These are phyloP conservation scores for Phoenoteleia sp. DNA, from an alignment of 2,888 invertebrate species.

Conservation along the genomic window DNA sequence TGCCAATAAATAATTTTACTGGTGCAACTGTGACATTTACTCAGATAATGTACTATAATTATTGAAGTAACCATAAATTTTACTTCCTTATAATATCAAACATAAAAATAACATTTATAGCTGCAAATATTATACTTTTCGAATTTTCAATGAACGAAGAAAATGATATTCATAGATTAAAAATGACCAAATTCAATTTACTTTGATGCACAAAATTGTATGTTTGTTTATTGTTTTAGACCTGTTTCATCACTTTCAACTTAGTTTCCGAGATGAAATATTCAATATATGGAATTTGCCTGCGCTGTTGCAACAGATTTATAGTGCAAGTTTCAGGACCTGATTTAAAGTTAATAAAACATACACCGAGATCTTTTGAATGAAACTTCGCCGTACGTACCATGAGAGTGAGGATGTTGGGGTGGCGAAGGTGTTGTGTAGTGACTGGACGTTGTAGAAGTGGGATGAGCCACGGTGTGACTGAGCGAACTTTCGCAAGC, in stretches of 20 bases:
- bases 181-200: too few species aligned
- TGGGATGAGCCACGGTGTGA: constrained; percentile 82
- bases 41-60: too few species aligned
- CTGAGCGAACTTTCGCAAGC: constrained; percentile 83
- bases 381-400: constrained; percentile 72
- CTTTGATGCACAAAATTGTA: too few species aligned
- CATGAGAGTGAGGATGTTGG: constrained; percentile 83
- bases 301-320: constrained; percentile 2
- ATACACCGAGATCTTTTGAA: constrained; percentile 6
- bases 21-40: too few species aligned
- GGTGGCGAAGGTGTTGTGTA: constrained; percentile 87
- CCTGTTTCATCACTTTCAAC: not conserved
- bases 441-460: constrained; percentile 85
- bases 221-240: too few species aligned
- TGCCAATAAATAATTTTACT: too few species aligned
- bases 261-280: constrained; percentile 2
- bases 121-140: too few species aligned
- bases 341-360: constrained; percentile 31
- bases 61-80: too few species aligned
- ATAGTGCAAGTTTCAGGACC: constrained; percentile 5
- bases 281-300: not conserved
- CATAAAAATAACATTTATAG: too few species aligned
- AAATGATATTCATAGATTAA: too few species aligned
- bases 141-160: too few species aligned
- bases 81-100: too few species aligned